Evolutionary conservation across 2,113 vertebrate species (phyloP), one percentile per base, ranked within the genome.

Genomic region (Misgurnus anguillicaudatus): DNA sequence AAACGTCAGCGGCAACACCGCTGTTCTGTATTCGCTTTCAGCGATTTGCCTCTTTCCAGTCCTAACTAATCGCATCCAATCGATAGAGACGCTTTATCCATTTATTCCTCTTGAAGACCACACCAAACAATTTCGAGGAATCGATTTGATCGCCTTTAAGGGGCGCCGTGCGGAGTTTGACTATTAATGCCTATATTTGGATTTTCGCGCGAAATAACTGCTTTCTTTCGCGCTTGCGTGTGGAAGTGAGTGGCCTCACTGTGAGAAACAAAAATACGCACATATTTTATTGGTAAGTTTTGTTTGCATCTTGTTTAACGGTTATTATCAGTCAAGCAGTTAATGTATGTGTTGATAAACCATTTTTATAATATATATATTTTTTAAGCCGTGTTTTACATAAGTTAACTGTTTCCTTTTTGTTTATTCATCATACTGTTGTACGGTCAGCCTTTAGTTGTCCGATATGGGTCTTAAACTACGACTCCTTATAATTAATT

Each of bases 181-280:
- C 47, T 74, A 4, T 0, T 76, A 7, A 86, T 86, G 92, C 13
- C 91, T 94, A 48, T 3, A 5, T 11, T n/a, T 60, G 47, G 9
- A 45, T 45, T 90, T 90, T 89, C 91, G 89, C 93, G 92, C 90
- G 89, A 91, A 93, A 85, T 9, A 31, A 1, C 5, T 45, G 36
- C 74, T 60, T 0, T 62, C 19, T 1, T 24, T n/a, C 55, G 16
- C 17, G 51, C 6, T 67, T 24, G 31, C 38, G 17, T 39, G 53
- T 42, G 62, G 19, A 10, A 41, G 2, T 68, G 48, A 5, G 10
- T 9, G 53, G 5, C 48, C n/a, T 31, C 24, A 31, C 24, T 31
- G 24, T 31, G 5, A 14, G 19, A 17, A 9, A 6, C 14, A 36
- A 16, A 69, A 17, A 19, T 31, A 11, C 14, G 38, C n/a, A 16